Conservation (phyloP, 2,888 invertebrate species). For the Autographa pulchrina region DNA sequence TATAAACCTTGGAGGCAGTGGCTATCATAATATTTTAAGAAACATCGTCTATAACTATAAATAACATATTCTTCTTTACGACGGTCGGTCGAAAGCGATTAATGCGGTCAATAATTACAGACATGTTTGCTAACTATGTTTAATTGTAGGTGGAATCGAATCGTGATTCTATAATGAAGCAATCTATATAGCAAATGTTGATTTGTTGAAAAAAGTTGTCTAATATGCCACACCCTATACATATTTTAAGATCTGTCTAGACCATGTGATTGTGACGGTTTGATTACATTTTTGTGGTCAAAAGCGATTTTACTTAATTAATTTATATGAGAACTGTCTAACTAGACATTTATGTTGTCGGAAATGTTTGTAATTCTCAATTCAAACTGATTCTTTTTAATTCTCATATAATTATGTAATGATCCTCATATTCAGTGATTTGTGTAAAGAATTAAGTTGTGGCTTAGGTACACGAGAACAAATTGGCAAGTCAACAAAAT, state of each 20-base stretch:
- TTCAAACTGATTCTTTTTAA: too few relatives aligned
- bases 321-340: conserved; percentile 5
- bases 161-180: conserved; percentile 59
- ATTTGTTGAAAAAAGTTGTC: conserved; percentile 36
- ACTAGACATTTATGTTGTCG: not conserved
- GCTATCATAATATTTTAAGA: conserved; percentile 63
- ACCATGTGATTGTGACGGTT: conserved; percentile 41
- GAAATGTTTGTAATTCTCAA: not conserved
- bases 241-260: conserved; percentile 40
- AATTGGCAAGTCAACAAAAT: not conserved
- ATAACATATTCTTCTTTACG: conserved; percentile 56
- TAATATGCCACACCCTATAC: conserved; percentile 37
- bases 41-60: conserved; percentile 59
- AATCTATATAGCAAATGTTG: conserved; percentile 27
- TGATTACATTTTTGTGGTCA: conserved; percentile 33
- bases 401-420: not conserved
- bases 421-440: too few relatives aligned
- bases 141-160: conserved; percentile 65
- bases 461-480: not conserved
- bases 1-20: conserved; percentile 53
- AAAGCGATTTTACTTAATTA: conserved; percentile 15
- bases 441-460: not conserved
- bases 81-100: conserved; percentile 61
- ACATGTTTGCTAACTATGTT: conserved; percentile 69
- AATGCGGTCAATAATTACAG: conserved; percentile 68